Percentiles rank a stretch among this genome's conserved stretches.
phyloP scores from a whole-genome alignment of 2,113 vertebrate genomes.

The Nothobranchius kuhntae region DNA sequence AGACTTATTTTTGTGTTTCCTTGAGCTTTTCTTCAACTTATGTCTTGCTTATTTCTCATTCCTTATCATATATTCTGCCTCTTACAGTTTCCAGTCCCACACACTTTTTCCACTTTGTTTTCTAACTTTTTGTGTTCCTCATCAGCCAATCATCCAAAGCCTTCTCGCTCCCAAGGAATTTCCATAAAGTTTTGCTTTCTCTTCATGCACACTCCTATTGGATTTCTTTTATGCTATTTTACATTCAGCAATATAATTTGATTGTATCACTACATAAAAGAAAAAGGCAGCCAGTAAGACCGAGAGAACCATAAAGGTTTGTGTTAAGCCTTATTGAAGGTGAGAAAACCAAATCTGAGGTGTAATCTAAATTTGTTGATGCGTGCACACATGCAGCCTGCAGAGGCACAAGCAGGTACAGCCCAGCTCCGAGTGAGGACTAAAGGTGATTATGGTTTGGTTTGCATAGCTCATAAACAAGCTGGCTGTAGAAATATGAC shows the following conservation, averaged over 20 bases:
- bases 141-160: constrained; percentile 28
- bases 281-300: constrained; percentile 10
- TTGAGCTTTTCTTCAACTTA: background rate
- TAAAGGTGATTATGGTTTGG: background rate
- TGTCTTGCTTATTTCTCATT: background rate
- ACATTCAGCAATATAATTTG: constrained; percentile 52
- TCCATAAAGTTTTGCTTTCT: constrained; percentile 53
- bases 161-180: constrained; percentile 40
- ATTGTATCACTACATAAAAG: constrained; percentile 53
- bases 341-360: constrained; percentile 32
- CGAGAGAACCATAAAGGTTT: constrained; percentile 25
- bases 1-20: constrained; percentile 1
- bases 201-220: constrained; percentile 54
- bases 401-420: constrained; percentile 1
- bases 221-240: constrained; percentile 52
- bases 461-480: background rate
- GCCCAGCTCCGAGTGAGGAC: background rate
- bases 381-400: constrained; percentile 18
- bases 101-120: background rate
- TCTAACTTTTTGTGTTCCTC: background rate
- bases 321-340: constrained; percentile 45
- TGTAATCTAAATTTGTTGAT: constrained; percentile 36
- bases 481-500: constrained; percentile 6
- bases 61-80: background rate
- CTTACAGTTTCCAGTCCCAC: background rate